phyloP scores from a whole-genome alignment of 2,113 vertebrate genomes.

The Rhinoptilus africanus region DNA sequence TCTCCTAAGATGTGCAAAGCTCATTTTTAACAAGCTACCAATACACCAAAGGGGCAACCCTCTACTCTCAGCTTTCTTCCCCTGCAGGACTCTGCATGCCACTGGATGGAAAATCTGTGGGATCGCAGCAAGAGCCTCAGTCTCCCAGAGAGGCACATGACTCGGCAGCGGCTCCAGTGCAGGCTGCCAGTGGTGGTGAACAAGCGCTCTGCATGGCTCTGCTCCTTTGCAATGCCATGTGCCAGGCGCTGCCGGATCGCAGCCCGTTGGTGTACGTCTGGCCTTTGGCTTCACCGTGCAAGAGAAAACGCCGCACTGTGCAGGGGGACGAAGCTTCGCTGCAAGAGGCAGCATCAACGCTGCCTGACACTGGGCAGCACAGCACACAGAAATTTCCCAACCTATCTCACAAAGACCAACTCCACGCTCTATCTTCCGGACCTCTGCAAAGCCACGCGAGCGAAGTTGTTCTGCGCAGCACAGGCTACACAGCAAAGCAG shows the following conservation, averaged over 20 bases:
- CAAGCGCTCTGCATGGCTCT: background rate
- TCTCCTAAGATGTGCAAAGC: background rate
- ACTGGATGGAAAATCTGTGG: background rate
- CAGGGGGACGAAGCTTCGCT: background rate
- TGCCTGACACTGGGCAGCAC: background rate
- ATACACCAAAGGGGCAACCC: background rate
- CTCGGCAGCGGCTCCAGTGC: background rate
- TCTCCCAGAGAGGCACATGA: background rate
- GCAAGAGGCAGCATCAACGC: background rate
- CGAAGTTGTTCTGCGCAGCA: background rate
- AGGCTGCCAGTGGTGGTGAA: rapidly evolving
- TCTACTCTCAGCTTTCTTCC: background rate
- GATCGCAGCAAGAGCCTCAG: background rate
- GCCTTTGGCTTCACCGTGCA: background rate
- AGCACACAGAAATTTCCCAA: background rate
- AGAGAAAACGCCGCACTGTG: background rate
- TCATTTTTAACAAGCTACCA: background rate
- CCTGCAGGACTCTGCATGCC: background rate
- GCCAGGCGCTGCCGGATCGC: rapidly evolving
- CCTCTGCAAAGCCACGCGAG: background rate
- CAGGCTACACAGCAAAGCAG: background rate
- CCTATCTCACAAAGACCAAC: background rate
- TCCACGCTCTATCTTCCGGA: background rate
- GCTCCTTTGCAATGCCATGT: background rate
- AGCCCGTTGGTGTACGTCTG: rapidly evolving